Evolutionary conservation across 2,797 vertebrate genomes (phyloP), one percentile per base, ranked within the genome.

Genomic region (Girardinus metallicus): DNA sequence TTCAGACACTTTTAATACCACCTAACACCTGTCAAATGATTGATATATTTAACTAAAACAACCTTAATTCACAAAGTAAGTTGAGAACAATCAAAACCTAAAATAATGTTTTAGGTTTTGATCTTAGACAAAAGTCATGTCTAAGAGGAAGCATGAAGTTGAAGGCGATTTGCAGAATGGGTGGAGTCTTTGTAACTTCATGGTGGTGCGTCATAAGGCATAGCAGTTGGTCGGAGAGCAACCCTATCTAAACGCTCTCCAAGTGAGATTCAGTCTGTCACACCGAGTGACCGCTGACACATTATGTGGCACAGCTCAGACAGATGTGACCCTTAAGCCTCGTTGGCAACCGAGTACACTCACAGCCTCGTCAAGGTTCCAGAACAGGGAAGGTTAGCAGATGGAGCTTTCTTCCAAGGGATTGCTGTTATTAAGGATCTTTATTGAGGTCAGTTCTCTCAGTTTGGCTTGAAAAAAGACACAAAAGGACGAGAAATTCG

Each of bases 391-490:
- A 71, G 76, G 71, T 57, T 77, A 81, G 80, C 5, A 78, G 74
- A 85, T 10, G 84, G 78, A 86, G 90, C 86, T 91, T 83, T 83
- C 23, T 46, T 92, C 90, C 86, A 87, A 91, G 86, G 84, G 93
- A 93, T 91, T 93, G 88, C 84, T 80, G 88, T 94, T 95, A 94
- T 93, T 94, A 93, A 90, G 90, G 91, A 88, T 89, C 88, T 83
- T 90, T 92, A 95, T 94, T 94, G 93, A 94, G 95, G 95, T 94
- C 95, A 95, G 74, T 86, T 91, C 87, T 92, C 86, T 78, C 84
- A 83, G 88, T 89, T 86, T 72, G 55, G 70, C 70, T 85, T 74
- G 64, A 29, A 88, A 62, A 88, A 44, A 23, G 89, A 87, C 49
- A 51, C 60, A 75, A 73, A 89, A 86, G 89, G 83, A 84, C 80